Conservation (phyloP, 1,140 invertebrate genomes). For the Ips nitidus region DNA sequence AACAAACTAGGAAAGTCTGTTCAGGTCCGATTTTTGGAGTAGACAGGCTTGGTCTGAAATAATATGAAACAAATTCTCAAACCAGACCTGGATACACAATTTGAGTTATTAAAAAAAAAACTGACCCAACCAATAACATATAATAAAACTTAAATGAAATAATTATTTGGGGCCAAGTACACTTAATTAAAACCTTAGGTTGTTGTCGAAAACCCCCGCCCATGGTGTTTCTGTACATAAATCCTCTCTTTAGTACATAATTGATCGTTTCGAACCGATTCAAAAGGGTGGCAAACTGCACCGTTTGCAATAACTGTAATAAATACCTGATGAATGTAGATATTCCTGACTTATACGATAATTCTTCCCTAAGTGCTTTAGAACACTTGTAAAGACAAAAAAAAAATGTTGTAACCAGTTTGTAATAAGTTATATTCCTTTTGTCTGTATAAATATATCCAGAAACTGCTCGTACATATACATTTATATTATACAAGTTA, state of each 20-base stretch:
- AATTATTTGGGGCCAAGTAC: conserved; percentile 37
- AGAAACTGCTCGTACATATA: too few species aligned
- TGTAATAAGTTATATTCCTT: too few species aligned
- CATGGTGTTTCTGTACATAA: conserved; percentile 29
- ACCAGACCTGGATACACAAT: too few species aligned
- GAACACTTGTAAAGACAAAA: conserved; percentile 44
- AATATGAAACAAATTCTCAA: too few species aligned
- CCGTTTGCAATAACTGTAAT: too few species aligned
- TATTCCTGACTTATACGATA: conserved; percentile 40
- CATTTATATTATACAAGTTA: too few species aligned
- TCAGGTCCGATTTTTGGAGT: not conserved
- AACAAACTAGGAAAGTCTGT: too few species aligned
- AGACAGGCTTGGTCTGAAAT: too few species aligned
- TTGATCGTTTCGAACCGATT: too few species aligned
- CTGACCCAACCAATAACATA: not conserved
- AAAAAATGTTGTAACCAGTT: conserved; percentile 33
- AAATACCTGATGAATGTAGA: too few species aligned
- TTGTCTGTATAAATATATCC: too few species aligned
- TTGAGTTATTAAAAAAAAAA: not conserved
- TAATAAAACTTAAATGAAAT: conserved; percentile 27
- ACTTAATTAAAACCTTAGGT: conserved; percentile 33
- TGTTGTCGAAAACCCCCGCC: conserved; percentile 34
- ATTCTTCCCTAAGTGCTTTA: conserved; percentile 55
- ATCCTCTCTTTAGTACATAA: not conserved
- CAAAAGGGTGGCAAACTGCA: too few species aligned